A percentile compares a stretch with the other conserved stretches of the same genome.
Evolutionary conservation across 1,140 invertebrate species (phyloP).

Genomic region (Acromyrmex echinatior): DNA sequence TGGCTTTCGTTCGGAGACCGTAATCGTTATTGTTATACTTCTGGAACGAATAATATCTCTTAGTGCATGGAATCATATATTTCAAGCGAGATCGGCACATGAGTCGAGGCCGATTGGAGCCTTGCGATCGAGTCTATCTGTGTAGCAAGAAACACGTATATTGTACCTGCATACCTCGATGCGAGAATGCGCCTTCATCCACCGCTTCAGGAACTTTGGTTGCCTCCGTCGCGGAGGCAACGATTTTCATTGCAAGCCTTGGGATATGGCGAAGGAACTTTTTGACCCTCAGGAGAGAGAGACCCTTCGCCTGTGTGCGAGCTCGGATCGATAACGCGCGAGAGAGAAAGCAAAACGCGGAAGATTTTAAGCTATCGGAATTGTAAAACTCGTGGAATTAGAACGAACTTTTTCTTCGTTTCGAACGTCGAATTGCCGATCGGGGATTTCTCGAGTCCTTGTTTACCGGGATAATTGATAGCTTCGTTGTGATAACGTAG

Average conservation of each 20-base stretch:
- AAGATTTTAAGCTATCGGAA: constrained; percentile 16
- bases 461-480: constrained; percentile 1
- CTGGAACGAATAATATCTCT: constrained; percentile 74
- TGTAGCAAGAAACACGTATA: constrained; percentile 69
- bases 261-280: constrained; percentile 49
- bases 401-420: constrained; percentile 15
- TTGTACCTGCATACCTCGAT: constrained; percentile 66
- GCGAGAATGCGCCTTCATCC: constrained; percentile 68
- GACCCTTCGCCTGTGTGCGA: neutral
- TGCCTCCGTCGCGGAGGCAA: constrained; percentile 6
- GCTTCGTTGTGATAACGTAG: neutral
- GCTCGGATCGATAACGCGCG: constrained; percentile 49
- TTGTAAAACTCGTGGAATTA: constrained; percentile 25
- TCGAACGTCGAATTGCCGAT: constrained; percentile 17
- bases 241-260: constrained; percentile 43
- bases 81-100: constrained; percentile 55
- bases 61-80: constrained; percentile 73
- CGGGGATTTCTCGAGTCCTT: neutral
- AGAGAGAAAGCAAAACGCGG: neutral
- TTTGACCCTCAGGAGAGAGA: constrained; percentile 34
- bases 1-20: constrained; percentile 71
- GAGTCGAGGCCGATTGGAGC: constrained; percentile 51
- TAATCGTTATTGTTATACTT: constrained; percentile 70
- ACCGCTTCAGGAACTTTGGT: constrained; percentile 61
- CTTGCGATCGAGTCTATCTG: constrained; percentile 69